A percentile compares a stretch with the other conserved stretches of the same genome.
Evolutionary conservation across 1,140 invertebrate genomes (phyloP).

Genomic region (Papilio glaucus): DNA sequence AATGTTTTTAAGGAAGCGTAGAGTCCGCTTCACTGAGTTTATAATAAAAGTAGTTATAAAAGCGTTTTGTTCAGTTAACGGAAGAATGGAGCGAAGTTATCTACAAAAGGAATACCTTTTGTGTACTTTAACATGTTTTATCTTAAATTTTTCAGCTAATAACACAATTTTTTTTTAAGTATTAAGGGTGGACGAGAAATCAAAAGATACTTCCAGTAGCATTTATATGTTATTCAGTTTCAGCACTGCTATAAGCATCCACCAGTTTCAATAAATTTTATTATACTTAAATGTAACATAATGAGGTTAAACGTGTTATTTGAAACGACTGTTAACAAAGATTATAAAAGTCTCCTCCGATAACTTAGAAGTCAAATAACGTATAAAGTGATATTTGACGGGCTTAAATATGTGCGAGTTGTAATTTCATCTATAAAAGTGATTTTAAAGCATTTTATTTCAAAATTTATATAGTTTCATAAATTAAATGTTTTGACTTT

Average conservation of each 20-base stretch:
- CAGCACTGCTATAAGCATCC: no score
- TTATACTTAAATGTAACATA: not conserved
- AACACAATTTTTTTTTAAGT: not conserved
- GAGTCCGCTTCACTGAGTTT: slow-evolving; percentile 4
- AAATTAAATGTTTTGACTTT: not conserved
- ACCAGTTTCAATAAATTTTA: no score
- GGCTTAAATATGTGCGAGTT: not conserved
- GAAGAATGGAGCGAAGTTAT: slow-evolving; percentile 17
- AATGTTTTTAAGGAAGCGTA: not conserved
- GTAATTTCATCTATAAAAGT: not conserved
- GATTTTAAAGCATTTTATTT: not conserved
- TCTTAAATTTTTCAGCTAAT: not conserved
- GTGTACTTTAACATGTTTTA: not conserved
- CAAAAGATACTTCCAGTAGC: not conserved
- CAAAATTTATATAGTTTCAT: not conserved
- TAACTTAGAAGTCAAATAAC: slow-evolving; percentile 26
- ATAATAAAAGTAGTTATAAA: not conserved
- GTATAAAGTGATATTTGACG: slow-evolving; percentile 22
- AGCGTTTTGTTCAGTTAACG: slow-evolving; percentile 12
- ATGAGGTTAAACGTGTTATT: not conserved
- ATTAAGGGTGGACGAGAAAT: not conserved
- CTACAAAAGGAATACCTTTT: slow-evolving; percentile 1
- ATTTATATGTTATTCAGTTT: no score
- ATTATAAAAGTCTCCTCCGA: slow-evolving; percentile 23
- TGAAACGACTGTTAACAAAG: not conserved